Percentiles rank a stretch among this genome's conserved stretches.
These are phyloP conservation scores for Drosophila chauvacae DNA, from an alignment of 1,140 invertebrate genomes.

Conservation along the genomic window DNA sequence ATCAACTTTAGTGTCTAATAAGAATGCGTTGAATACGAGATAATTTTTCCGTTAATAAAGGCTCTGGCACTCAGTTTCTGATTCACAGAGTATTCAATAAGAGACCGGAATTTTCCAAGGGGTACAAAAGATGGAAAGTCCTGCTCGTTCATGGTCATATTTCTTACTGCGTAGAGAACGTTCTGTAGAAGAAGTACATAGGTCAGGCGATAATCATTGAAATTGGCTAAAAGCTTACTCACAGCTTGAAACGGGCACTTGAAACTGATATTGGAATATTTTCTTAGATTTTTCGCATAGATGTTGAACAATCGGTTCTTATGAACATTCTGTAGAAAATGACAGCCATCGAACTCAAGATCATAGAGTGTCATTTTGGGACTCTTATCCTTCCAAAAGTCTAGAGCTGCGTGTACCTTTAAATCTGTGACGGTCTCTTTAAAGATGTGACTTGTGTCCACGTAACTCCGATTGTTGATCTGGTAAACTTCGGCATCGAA, in stretches of 20 bases:
- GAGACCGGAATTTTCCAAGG: conserved; percentile 28
- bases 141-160: conserved; percentile 41
- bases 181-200: conserved; percentile 11
- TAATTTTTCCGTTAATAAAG: conserved; percentile 8
- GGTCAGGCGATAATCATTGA: too few relatives aligned
- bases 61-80: conserved; percentile 16
- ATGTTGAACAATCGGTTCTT: conserved; percentile 39
- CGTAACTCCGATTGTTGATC: conserved; percentile 48
- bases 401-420: conserved; percentile 16
- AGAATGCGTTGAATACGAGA: not conserved
- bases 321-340: conserved; percentile 28
- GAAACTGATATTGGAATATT: conserved; percentile 21
- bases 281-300: conserved; percentile 25
- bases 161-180: conserved; percentile 26
- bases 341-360: conserved; percentile 31
- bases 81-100: conserved; percentile 22
- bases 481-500: conserved; percentile 28
- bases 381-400: conserved; percentile 39
- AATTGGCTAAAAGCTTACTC: not conserved
- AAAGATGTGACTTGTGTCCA: conserved; percentile 27
- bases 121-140: conserved; percentile 50
- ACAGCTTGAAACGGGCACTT: conserved; percentile 56
- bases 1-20: not conserved
- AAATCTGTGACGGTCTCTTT: conserved; percentile 20
- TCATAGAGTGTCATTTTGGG: conserved; percentile 37